Conservation (phyloP, 2,797 vertebrate species). For the Passerculus sandwichensis region DNA sequence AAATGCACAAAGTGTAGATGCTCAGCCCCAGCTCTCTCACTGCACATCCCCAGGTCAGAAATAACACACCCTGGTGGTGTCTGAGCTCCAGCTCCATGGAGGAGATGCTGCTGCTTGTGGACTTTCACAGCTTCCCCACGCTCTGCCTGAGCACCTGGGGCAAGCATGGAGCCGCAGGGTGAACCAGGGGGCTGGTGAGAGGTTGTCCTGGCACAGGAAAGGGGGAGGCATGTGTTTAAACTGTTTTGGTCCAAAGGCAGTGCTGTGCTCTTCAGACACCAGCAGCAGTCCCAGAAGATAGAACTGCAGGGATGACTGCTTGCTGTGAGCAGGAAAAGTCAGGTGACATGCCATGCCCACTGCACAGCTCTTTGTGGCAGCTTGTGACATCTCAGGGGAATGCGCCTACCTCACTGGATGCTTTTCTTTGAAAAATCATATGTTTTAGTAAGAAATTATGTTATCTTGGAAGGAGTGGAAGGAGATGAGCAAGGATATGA, state of each 20-base stretch:
- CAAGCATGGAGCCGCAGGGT: background rate
- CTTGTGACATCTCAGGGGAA: background rate
- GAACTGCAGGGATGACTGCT: background rate
- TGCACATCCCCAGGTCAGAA: background rate
- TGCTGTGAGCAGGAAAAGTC: rapidly evolving
- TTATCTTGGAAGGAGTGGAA: background rate
- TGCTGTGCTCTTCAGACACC: background rate
- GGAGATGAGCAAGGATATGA: background rate
- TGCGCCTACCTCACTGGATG: rapidly evolving
- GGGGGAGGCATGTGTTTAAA: background rate
- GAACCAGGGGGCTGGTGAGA: background rate
- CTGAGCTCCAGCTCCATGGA: background rate
- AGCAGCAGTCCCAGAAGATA: background rate
- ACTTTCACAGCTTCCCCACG: background rate
- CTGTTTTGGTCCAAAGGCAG: background rate
- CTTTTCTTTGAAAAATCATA: background rate
- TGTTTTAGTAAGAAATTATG: background rate
- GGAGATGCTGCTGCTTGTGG: background rate
- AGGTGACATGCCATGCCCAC: too few species aligned
- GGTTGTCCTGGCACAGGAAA: background rate
- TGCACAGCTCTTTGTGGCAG: background rate
- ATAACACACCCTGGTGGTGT: rapidly evolving
- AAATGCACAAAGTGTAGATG: rapidly evolving
- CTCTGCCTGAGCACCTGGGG: background rate
- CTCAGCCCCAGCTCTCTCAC: background rate